Percentiles rank a stretch among this genome's conserved stretches.
Evolutionary conservation across 2,113 vertebrate genomes (phyloP).

Genomic region (Syrrhaptes paradoxus): DNA sequence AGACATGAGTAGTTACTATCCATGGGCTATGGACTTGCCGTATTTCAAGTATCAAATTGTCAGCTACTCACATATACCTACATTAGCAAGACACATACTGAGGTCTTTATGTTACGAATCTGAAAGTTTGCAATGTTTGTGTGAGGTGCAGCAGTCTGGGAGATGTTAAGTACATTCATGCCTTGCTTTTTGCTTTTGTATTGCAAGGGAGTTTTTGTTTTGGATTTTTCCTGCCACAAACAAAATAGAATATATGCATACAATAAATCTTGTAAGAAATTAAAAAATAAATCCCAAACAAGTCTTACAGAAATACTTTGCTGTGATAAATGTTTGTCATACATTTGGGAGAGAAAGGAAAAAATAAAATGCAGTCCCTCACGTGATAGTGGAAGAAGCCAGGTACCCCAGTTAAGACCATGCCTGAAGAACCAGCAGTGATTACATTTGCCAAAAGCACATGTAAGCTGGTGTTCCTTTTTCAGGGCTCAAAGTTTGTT

Average conservation of each 20-base stretch:
- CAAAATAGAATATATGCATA: neutral
- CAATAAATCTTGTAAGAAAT: neutral
- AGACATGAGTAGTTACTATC: neutral
- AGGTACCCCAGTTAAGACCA: neutral
- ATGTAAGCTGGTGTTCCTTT: neutral
- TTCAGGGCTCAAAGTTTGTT: neutral
- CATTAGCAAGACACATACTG: neutral
- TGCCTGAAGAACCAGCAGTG: neutral
- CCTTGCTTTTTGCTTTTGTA: neutral
- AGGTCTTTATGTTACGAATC: neutral
- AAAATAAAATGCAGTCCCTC: neutral
- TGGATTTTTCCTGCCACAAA: neutral
- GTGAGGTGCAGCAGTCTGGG: neutral
- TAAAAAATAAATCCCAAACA: neutral
- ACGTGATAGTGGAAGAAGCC: neutral
- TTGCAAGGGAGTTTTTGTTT: neutral
- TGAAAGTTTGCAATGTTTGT: neutral
- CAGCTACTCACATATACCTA: neutral
- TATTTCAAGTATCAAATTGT: neutral
- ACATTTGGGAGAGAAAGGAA: neutral
- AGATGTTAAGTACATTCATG: rapidly evolving
- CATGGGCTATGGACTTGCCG: neutral
- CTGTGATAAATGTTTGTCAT: neutral
- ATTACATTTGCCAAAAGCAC: neutral
- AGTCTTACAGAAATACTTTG: neutral